Percentiles rank a stretch among this genome's conserved stretches.
Conservation (phyloP, 1,140 invertebrate genomes). For the Drosophila chauvacae region DNA sequence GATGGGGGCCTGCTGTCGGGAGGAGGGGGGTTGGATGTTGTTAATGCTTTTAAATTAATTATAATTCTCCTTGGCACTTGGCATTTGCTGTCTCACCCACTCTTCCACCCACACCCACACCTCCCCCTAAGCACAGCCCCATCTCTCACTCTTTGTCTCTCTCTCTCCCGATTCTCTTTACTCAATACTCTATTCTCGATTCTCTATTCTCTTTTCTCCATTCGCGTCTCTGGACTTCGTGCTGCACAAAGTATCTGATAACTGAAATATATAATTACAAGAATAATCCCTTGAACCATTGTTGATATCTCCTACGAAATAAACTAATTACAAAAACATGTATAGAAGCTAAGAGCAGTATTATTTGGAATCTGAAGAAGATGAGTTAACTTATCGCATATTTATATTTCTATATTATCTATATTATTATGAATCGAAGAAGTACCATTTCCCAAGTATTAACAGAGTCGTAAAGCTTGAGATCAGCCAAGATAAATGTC, state of each 20-base stretch:
- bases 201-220: not conserved
- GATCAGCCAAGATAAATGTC: not conserved
- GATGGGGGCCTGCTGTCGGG: not conserved
- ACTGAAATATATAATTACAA: slow-evolving; percentile 29
- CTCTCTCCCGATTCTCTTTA: not conserved
- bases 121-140: not conserved
- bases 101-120: slow-evolving; percentile 1
- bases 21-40: not conserved
- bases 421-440: no score
- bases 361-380: no score
- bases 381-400: no score
- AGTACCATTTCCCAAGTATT: not conserved
- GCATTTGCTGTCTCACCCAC: not conserved
- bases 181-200: not conserved
- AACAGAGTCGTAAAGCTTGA: not conserved
- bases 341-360: not conserved
- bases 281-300: slow-evolving; percentile 39
- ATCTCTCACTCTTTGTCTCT: not conserved
- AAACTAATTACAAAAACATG: slow-evolving; percentile 30
- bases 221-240: slow-evolving; percentile 4
- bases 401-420: no score
- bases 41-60: slow-evolving; percentile 51
- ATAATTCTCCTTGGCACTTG: slow-evolving; percentile 14
- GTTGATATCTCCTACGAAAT: slow-evolving; percentile 37
- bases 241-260: slow-evolving; percentile 41